These are phyloP conservation scores for Nephrotoma guestfalica DNA, from an alignment of 2,888 invertebrate genomes.

Conservation along the genomic window DNA sequence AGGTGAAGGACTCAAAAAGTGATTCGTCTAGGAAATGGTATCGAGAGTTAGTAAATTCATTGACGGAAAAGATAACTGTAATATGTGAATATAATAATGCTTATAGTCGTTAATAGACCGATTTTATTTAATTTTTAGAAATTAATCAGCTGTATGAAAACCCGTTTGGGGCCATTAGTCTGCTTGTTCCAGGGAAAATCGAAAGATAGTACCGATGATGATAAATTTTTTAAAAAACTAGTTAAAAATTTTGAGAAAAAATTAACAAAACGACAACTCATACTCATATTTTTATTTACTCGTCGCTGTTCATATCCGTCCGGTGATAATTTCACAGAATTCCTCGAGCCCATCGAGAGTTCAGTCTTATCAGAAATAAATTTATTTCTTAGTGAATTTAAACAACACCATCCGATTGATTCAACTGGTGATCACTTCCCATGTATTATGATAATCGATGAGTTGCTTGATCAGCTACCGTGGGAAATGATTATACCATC, in stretches of 20 bases:
- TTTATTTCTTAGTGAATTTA: neutral
- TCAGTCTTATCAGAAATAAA: neutral
- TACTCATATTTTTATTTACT: neutral
- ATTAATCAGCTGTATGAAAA: neutral
- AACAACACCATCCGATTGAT: neutral
- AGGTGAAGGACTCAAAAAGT: neutral
- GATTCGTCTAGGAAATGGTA: neutral
- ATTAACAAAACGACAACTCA: neutral
- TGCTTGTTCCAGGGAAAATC: constrained; percentile 5
- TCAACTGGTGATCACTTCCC: neutral
- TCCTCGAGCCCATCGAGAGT: neutral
- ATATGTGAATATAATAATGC: neutral
- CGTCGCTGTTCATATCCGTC: neutral
- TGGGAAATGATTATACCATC: constrained; percentile 10
- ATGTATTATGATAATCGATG: constrained; percentile 10
- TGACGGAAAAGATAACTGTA: neutral
- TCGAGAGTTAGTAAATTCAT: neutral
- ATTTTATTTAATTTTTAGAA: neutral
- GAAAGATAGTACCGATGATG: neutral
- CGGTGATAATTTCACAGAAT: neutral
- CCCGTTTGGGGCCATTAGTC: constrained; percentile 7
- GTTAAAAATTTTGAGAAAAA: neutral
- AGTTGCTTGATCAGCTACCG: constrained; percentile 11
- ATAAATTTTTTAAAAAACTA: neutral
- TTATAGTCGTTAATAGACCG: neutral